phyloP scores from a whole-genome alignment of 1,140 invertebrate species.

The Saccostrea cuccullata region DNA sequence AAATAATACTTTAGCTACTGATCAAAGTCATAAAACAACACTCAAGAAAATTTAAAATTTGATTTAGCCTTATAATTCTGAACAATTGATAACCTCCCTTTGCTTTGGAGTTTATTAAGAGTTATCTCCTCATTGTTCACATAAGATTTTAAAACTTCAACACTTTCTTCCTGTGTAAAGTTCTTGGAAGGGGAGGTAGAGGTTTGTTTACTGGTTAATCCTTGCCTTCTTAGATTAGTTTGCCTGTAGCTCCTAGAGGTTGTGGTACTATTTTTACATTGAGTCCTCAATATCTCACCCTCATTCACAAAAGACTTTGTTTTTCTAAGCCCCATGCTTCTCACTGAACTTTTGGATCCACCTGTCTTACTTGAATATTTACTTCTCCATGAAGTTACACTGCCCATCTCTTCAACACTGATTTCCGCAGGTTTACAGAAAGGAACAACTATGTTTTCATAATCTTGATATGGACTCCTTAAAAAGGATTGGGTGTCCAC shows the following conservation, averaged over 20 bases:
- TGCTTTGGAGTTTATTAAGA: background rate
- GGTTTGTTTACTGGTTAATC: background rate
- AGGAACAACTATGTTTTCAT: constrained; percentile 1
- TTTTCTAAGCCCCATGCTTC: background rate
- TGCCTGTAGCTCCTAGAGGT: background rate
- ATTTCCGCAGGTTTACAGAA: background rate
- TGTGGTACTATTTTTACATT: background rate
- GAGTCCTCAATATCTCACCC: background rate
- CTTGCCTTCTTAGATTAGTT: background rate
- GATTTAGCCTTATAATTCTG: background rate
- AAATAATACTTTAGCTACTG: background rate
- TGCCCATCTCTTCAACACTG: background rate
- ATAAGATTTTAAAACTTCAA: background rate
- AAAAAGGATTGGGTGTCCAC: background rate
- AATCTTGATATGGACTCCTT: constrained; percentile 2
- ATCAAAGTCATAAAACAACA: background rate
- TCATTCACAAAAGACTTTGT: background rate
- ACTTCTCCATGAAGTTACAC: background rate
- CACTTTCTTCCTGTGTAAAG: background rate
- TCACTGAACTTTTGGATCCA: background rate
- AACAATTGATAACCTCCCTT: background rate
- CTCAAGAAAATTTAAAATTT: background rate
- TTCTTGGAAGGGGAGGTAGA: background rate
- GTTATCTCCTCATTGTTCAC: constrained; percentile 33
- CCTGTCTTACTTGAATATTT: background rate